phyloP scores from a whole-genome alignment of 2,888 invertebrate species.

The Dorcus hopei region DNA sequence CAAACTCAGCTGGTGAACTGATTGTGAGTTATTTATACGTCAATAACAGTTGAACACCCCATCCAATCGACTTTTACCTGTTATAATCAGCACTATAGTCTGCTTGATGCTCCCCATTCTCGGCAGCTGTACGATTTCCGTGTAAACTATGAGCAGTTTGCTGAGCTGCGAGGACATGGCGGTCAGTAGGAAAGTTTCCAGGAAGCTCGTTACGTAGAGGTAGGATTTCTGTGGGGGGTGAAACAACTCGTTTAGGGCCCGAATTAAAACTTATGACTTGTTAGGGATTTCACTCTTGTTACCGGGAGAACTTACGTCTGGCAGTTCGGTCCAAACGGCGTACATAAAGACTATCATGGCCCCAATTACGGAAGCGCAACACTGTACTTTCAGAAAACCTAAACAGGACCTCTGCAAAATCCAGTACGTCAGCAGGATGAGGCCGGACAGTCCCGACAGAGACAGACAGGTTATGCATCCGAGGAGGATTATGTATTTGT shows the following conservation, averaged over 20 bases:
- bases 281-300: too few species aligned
- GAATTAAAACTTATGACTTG: neutral
- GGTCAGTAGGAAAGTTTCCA: constrained; percentile 64
- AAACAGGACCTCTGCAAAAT: constrained; percentile 55
- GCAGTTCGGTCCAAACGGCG: constrained; percentile 51
- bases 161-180: constrained; percentile 70
- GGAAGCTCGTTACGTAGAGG: constrained; percentile 58
- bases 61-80: constrained; percentile 39
- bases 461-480: constrained; percentile 56
- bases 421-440: constrained; percentile 53
- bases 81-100: constrained; percentile 66
- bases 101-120: constrained; percentile 56
- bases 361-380: constrained; percentile 66
- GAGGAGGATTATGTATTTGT: constrained; percentile 49
- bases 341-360: constrained; percentile 62
- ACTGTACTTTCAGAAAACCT: constrained; percentile 66
- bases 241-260: neutral
- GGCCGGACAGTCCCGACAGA: constrained; percentile 50
- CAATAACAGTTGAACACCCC: too few species aligned
- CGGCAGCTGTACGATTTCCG: constrained; percentile 62
- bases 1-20: too few species aligned
- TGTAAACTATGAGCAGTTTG: constrained; percentile 66
- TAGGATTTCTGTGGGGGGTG: constrained; percentile 55
- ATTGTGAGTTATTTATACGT: too few species aligned
- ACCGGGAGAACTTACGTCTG: constrained; percentile 47